Evolutionary conservation across 2,888 invertebrate genomes (phyloP).

Genomic region (Troides helena): DNA sequence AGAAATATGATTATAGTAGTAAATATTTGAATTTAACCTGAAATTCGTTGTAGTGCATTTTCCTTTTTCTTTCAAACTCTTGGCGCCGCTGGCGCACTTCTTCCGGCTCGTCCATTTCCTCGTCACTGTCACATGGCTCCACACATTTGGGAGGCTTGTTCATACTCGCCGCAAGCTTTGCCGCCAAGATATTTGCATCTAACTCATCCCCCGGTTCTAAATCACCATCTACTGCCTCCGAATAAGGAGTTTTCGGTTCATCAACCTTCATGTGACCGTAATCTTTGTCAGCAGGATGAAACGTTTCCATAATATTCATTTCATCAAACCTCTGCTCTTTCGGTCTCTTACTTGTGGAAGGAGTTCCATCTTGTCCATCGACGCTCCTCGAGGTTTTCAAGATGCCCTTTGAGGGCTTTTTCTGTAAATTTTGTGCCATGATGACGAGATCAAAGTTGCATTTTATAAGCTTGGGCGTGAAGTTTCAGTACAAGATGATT

Average conservation of each 20-base stretch:
- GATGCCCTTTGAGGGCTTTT: constrained; percentile 93
- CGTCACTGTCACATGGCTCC: constrained; percentile 78
- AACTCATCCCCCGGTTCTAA: constrained; percentile 81
- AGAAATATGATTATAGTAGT: no score
- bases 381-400: constrained; percentile 95
- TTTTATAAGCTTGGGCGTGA: constrained; percentile 40
- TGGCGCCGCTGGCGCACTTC: constrained; percentile 84
- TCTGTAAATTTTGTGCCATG: constrained; percentile 90
- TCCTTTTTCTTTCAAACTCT: constrained; percentile 95
- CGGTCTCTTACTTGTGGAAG: constrained; percentile 69
- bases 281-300: constrained; percentile 98
- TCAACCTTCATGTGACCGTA: constrained; percentile 99
- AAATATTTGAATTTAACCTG: constrained; percentile 49
- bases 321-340: constrained; percentile 96
- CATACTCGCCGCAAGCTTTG: constrained; percentile 83
- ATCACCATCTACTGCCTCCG: constrained; percentile 82
- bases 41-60: constrained; percentile 98
- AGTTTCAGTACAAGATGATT: constrained; percentile 33
- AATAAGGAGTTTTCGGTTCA: constrained; percentile 97
- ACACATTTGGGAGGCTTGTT: constrained; percentile 72
- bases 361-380: constrained; percentile 82
- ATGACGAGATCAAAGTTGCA: constrained; percentile 45
- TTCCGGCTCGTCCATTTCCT: constrained; percentile 81
- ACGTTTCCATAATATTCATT: constrained; percentile 98
- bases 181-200: constrained; percentile 87